Conservation (phyloP, 2,888 invertebrate genomes). For the Sericinus montela region DNA sequence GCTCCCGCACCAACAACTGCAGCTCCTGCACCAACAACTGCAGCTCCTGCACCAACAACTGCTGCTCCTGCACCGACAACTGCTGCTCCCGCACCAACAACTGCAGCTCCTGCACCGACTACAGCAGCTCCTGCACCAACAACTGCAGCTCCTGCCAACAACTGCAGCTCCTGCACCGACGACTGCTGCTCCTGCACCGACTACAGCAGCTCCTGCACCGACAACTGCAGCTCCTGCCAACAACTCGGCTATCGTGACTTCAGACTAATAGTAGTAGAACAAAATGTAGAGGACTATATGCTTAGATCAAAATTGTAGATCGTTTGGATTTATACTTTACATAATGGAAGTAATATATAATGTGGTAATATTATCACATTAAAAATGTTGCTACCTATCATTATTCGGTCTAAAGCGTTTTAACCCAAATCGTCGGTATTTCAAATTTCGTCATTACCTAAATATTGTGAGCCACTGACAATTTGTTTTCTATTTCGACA, state of each 20-base stretch:
- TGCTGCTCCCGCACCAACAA: constrained; percentile 22
- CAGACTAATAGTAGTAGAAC: too few species aligned
- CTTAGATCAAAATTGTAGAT: too few species aligned
- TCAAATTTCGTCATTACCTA: constrained; percentile 18
- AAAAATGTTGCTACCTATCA: constrained; percentile 7
- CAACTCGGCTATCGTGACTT: too few species aligned
- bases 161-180: constrained; percentile 21
- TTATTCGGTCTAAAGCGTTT: constrained; percentile 18
- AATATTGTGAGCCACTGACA: constrained; percentile 21
- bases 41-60: constrained; percentile 36
- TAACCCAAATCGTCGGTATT: constrained; percentile 17
- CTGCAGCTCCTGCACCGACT: constrained; percentile 23
- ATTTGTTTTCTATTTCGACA: constrained; percentile 26
- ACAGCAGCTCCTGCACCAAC: too few species aligned
- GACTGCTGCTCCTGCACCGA: constrained; percentile 19
- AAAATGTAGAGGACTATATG: too few species aligned
- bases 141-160: constrained; percentile 27
- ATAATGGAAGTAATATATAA: too few species aligned
- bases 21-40: constrained; percentile 32
- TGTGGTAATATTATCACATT: not conserved
- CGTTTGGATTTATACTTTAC: too few species aligned
- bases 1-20: constrained; percentile 19
- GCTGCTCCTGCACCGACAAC: too few species aligned
- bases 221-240: constrained; percentile 37
- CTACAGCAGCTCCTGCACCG: constrained; percentile 23